These are phyloP conservation scores for Myotis myotis DNA, from an alignment of 2,797 vertebrate genomes.

Conservation along the genomic window DNA sequence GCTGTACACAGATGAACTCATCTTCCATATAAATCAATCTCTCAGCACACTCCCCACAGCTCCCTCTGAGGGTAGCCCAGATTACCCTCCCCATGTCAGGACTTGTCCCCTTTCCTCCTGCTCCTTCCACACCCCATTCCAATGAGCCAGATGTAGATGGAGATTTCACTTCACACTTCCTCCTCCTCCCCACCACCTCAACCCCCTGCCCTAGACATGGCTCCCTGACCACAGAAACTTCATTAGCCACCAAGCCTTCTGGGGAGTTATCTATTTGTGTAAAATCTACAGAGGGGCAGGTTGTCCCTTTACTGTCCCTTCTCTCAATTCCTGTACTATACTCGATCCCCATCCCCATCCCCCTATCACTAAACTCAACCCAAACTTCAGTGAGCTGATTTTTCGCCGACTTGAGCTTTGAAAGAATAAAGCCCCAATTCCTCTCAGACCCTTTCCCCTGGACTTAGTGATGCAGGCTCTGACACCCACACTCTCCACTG, in stretches of 20 bases:
- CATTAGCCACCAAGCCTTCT: not conserved
- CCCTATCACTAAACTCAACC: not conserved
- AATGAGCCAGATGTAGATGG: slow-evolving; percentile 7
- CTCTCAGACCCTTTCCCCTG: not conserved
- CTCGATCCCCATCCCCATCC: not conserved
- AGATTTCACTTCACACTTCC: slow-evolving; percentile 21
- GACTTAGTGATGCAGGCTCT: not conserved
- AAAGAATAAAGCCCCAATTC: not conserved
- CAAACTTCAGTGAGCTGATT: not conserved
- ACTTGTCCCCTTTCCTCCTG: slow-evolving; percentile 19
- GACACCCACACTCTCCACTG: not conserved
- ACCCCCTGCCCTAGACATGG: not conserved
- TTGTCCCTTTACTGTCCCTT: not conserved
- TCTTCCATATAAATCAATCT: slow-evolving; percentile 60
- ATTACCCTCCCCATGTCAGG: slow-evolving; percentile 20
- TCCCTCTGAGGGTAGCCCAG: not conserved
- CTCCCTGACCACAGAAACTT: not conserved
- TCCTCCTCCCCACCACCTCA: not conserved
- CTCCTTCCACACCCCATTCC: not conserved
- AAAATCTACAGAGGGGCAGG: not conserved
- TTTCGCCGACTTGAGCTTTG: not conserved
- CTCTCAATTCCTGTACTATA: not conserved
- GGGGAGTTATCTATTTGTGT: not conserved
- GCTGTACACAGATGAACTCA: slow-evolving; percentile 61
- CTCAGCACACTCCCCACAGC: slow-evolving; percentile 33